Percentiles rank a stretch among this genome's conserved stretches.
Conservation (phyloP, 1,140 invertebrate genomes). For the Bradysia coprophila region DNA sequence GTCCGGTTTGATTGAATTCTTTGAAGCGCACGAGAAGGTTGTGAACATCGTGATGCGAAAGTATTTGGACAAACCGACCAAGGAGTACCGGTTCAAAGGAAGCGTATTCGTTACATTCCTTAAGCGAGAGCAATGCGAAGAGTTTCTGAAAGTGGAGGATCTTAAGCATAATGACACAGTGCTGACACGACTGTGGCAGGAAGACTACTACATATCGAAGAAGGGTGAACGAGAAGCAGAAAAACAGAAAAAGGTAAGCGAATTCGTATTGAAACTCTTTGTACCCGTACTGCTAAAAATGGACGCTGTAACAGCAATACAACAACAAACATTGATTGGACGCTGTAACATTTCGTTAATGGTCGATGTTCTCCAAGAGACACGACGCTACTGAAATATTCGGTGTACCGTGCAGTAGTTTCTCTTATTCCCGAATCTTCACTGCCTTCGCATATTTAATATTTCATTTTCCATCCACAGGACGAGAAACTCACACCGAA, state of each 20-base stretch:
- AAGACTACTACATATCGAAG: slow-evolving; percentile 50
- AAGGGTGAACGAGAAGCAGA: slow-evolving; percentile 40
- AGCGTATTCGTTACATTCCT: slow-evolving; percentile 76
- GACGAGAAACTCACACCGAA: slow-evolving; percentile 17
- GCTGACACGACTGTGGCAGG: slow-evolving; percentile 50
- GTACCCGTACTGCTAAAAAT: too few species aligned
- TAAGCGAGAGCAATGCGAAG: slow-evolving; percentile 48
- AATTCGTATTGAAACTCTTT: slow-evolving; percentile 30
- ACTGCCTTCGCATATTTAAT: slow-evolving; percentile 8
- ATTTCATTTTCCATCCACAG: slow-evolving; percentile 9
- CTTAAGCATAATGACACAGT: slow-evolving; percentile 55
- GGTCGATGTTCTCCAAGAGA: too few species aligned
- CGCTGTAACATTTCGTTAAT: too few species aligned
- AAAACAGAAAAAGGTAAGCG: slow-evolving; percentile 30
- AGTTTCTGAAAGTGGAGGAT: slow-evolving; percentile 25
- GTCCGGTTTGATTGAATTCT: slow-evolving; percentile 54
- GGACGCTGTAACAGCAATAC: too few species aligned
- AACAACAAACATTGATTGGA: too few species aligned
- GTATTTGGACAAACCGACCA: slow-evolving; percentile 41
- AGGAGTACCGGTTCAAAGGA: slow-evolving; percentile 61
- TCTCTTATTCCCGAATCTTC: slow-evolving; percentile 11
- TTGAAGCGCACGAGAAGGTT: slow-evolving; percentile 46
- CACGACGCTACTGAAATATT: too few species aligned
- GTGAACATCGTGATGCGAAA: slow-evolving; percentile 62
- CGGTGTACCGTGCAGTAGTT: too few species aligned